Conservation (phyloP, 2,113 vertebrate species). For the Lipophrys pholis region DNA sequence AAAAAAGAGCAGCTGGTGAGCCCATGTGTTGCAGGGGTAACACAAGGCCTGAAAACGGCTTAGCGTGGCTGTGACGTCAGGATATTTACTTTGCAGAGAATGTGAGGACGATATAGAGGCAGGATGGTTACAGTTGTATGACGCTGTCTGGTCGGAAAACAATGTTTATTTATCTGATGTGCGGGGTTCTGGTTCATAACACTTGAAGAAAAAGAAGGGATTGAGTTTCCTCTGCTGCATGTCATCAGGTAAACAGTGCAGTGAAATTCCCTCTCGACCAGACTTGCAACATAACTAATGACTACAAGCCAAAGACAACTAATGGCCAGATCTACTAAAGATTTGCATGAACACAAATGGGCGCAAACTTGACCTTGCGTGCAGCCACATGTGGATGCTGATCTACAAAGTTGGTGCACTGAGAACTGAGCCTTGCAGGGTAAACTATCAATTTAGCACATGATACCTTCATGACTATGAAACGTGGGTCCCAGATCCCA, state of each 20-base stretch:
- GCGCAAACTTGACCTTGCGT: no score
- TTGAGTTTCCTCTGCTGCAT: slow-evolving; percentile 7
- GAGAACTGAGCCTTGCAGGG: no score
- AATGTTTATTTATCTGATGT: background rate
- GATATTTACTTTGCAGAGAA: slow-evolving; percentile 8
- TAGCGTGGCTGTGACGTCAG: slow-evolving; percentile 3
- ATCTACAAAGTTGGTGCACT: no score
- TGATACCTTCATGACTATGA: no score
- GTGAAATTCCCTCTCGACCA: background rate
- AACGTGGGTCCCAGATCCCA: no score
- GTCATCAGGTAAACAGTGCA: slow-evolving; percentile 4
- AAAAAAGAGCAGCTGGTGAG: slow-evolving; percentile 7
- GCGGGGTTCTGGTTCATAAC: background rate
- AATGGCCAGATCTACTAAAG: no score
- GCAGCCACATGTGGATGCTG: background rate
- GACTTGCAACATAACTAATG: slow-evolving; percentile 3
- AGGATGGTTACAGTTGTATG: background rate
- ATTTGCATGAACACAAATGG: no score
- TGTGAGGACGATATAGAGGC: background rate
- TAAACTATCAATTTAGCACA: no score
- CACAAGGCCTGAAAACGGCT: background rate
- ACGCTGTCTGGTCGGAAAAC: background rate
- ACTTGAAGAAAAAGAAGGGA: slow-evolving; percentile 8
- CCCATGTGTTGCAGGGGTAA: background rate
- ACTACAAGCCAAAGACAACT: slow-evolving; percentile 4